Evolutionary conservation across 2,888 invertebrate species (phyloP).

Genomic region (Vanessa cardui): DNA sequence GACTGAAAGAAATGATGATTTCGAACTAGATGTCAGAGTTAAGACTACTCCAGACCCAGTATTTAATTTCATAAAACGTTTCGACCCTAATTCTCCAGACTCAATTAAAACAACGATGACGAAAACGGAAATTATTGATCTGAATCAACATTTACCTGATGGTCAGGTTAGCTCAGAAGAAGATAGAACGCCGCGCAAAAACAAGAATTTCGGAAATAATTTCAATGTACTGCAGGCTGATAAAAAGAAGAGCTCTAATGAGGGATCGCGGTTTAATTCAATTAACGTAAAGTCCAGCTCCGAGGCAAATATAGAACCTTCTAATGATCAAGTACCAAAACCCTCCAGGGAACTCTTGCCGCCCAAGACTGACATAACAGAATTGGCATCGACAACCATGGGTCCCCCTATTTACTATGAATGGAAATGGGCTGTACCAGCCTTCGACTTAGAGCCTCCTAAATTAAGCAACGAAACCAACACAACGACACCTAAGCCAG

Average conservation of each 20-base stretch:
- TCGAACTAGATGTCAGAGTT: constrained; percentile 51
- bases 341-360: constrained; percentile 75
- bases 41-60: constrained; percentile 58
- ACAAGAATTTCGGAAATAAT: constrained; percentile 59
- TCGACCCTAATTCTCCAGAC: constrained; percentile 72
- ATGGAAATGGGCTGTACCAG: constrained; percentile 86
- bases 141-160: constrained; percentile 67
- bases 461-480: constrained; percentile 69
- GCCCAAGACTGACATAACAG: constrained; percentile 75
- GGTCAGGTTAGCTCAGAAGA: constrained; percentile 72
- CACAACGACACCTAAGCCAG: constrained; percentile 48
- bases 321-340: constrained; percentile 44
- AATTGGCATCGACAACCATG: constrained; percentile 75
- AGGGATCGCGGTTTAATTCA: constrained; percentile 57
- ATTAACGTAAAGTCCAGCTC: constrained; percentile 59
- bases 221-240: constrained; percentile 57
- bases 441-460: constrained; percentile 82
- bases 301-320: constrained; percentile 35
- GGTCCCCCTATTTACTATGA: constrained; percentile 85
- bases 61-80: constrained; percentile 73
- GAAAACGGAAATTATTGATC: constrained; percentile 64
- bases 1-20: constrained; percentile 50
- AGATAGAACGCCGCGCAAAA: constrained; percentile 61
- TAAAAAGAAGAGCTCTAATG: constrained; percentile 56
- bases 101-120: constrained; percentile 69